Conservation (phyloP, 92 coral and sea anemone genomes). For the Virgularia gustaviana region DNA sequence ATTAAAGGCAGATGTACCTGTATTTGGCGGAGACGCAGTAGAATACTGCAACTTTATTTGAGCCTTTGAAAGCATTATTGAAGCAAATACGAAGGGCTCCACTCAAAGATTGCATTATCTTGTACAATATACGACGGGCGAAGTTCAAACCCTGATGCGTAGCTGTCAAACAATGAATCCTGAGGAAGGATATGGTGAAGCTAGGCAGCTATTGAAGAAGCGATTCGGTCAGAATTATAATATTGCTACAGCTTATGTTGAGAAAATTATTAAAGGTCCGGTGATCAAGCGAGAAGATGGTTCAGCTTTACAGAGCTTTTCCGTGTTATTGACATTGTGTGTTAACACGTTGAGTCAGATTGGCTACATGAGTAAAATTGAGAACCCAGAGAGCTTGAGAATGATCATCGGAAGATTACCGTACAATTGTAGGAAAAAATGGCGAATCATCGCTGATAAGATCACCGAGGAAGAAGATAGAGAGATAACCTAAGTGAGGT, state of each 20-base stretch:
- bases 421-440: slow-evolving; percentile 20
- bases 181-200: slow-evolving; percentile 19
- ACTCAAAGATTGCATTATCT: background rate
- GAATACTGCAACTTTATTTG: slow-evolving; percentile 45
- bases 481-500: slow-evolving; percentile 49
- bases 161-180: slow-evolving; percentile 14
- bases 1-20: slow-evolving; percentile 43
- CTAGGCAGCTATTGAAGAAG: slow-evolving; percentile 13
- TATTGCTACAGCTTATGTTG: slow-evolving; percentile 15
- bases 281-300: slow-evolving; percentile 23
- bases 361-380: slow-evolving; percentile 26
- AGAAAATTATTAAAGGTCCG: slow-evolving; percentile 26
- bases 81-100: slow-evolving; percentile 40
- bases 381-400: slow-evolving; percentile 27
- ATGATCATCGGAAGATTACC: slow-evolving; percentile 26
- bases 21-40: slow-evolving; percentile 31
- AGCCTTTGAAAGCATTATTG: slow-evolving; percentile 43
- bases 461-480: slow-evolving; percentile 27
- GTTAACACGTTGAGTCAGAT: slow-evolving; percentile 30
- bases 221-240: slow-evolving; percentile 27
- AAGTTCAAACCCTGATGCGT: background rate
- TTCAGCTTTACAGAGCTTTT: slow-evolving; percentile 19
- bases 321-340: slow-evolving; percentile 3
- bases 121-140: background rate
- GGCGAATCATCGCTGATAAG: slow-evolving; percentile 35